phyloP scores from a whole-genome alignment of 2,797 vertebrate species.

The Masticophis lateralis region DNA sequence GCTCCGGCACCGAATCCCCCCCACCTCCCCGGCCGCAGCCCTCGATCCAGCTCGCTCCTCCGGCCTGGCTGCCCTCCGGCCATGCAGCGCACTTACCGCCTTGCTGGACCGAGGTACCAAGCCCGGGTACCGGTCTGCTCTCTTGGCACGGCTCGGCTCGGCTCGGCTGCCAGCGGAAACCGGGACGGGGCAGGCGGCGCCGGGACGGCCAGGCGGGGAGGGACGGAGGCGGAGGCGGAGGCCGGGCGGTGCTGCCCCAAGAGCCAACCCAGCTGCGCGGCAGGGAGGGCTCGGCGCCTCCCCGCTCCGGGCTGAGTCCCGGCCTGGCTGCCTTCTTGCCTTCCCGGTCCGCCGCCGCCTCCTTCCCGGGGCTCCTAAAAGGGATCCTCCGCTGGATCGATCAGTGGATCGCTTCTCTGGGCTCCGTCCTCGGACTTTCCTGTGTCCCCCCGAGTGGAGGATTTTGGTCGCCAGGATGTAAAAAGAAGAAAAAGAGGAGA shows the following conservation, averaged over 20 bases:
- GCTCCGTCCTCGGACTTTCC: not conserved
- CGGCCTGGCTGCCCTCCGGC: not conserved
- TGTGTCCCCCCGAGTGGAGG: not conserved
- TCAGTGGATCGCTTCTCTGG: too few relatives aligned
- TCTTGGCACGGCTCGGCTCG: not conserved
- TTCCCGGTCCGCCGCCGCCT: not conserved
- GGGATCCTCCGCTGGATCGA: not conserved
- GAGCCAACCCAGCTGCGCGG: not conserved
- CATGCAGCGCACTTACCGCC: not conserved
- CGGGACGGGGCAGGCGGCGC: slow-evolving; percentile 21
- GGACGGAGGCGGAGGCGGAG: not conserved
- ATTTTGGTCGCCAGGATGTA: rapidly evolving
- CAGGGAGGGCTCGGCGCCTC: not conserved
- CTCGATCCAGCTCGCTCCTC: not conserved
- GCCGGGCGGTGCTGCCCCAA: not conserved
- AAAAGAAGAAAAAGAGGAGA: too few relatives aligned
- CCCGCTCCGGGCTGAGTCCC: not conserved
- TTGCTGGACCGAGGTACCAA: not conserved
- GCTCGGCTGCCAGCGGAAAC: slow-evolving; percentile 55
- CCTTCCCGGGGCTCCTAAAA: not conserved
- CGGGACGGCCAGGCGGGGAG: not conserved
- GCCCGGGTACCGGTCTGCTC: not conserved
- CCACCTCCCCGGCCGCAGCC: not conserved
- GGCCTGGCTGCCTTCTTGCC: not conserved
- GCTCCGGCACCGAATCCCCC: too few relatives aligned